Conservation (phyloP, 2,113 vertebrate species). For the Boleophthalmus pectinirostris region DNA sequence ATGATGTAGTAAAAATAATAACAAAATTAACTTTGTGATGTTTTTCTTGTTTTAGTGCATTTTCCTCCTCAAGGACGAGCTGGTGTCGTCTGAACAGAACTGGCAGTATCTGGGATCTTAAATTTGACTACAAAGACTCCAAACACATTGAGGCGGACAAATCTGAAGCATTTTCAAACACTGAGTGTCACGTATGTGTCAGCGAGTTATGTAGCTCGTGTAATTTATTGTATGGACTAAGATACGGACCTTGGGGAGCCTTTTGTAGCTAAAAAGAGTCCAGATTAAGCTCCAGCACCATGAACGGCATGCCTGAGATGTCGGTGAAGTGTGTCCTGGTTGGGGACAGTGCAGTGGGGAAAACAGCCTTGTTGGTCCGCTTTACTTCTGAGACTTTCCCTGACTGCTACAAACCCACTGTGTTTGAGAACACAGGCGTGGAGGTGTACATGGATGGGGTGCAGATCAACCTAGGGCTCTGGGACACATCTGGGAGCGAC, state of each 20-base stretch:
- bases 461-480: conserved; percentile 93
- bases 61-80: not conserved
- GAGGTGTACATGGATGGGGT: conserved; percentile 95
- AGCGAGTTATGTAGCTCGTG: not conserved
- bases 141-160: not conserved
- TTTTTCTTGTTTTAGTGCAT: conserved; percentile 20
- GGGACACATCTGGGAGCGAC: conserved; percentile 94
- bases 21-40: not conserved
- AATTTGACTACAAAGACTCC: not conserved
- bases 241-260: not conserved
- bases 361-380: conserved; percentile 91
- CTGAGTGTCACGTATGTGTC: not conserved
- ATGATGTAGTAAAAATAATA: not conserved
- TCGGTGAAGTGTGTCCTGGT: conserved; percentile 94
- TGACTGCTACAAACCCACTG: conserved; percentile 89
- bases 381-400: conserved; percentile 97
- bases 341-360: conserved; percentile 92
- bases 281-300: conserved; percentile 18
- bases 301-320: conserved; percentile 74
- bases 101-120: conserved; percentile 4
- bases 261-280: not conserved
- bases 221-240: not conserved
- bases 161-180: not conserved
- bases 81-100: conserved; percentile 2
- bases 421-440: conserved; percentile 95